Evolutionary conservation across 2,113 vertebrate genomes (phyloP).

Genomic region (Melanerpes aurifrons): DNA sequence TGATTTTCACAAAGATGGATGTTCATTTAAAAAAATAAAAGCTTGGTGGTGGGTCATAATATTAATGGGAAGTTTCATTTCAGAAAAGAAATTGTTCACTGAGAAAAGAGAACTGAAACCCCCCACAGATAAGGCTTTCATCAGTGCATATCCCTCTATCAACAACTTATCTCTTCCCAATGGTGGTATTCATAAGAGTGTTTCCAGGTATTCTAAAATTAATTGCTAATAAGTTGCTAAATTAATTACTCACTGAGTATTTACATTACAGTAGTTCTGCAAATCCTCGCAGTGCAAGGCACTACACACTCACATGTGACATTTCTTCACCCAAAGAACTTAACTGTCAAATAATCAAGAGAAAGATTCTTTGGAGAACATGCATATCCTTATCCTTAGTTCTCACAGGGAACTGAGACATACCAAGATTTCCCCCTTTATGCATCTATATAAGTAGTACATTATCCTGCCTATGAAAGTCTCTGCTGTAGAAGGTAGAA

Average conservation of each 20-base stretch:
- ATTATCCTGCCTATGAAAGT: not conserved
- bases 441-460: not conserved
- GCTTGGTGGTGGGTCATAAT: not conserved
- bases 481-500: not conserved
- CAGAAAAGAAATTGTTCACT: not conserved
- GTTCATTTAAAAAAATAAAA: not conserved
- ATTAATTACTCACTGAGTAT: not conserved
- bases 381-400: not conserved
- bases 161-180: not conserved
- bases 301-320: not conserved
- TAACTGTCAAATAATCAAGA: not conserved
- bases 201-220: not conserved
- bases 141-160: not conserved
- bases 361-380: not conserved
- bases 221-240: not conserved
- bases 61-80: not conserved
- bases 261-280: not conserved
- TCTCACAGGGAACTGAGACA: not conserved
- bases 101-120: not conserved
- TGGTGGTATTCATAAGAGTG: not conserved
- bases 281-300: not conserved
- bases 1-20: not conserved
- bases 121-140: not conserved
- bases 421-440: not conserved
- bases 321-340: not conserved